Evolutionary conservation across 2,113 vertebrate genomes (phyloP).

Genomic region (Pseudopodoces humilis): DNA sequence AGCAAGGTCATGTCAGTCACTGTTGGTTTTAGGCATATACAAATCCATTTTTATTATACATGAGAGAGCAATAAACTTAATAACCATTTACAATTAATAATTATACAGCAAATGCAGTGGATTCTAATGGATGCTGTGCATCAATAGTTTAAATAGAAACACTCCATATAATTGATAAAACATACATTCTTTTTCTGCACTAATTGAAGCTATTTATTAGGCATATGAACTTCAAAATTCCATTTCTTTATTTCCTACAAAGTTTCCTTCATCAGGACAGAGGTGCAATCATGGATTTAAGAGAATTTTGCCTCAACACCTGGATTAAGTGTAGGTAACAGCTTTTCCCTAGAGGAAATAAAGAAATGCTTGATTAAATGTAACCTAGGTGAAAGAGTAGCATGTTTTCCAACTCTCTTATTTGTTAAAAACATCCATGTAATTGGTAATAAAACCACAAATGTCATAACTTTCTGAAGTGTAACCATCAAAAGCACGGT

Average conservation of each 20-base stretch:
- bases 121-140: neutral
- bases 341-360: neutral
- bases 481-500: neutral
- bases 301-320: neutral
- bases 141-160: neutral
- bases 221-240: neutral
- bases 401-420: neutral
- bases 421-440: neutral
- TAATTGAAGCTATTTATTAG: neutral
- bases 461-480: neutral
- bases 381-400: neutral
- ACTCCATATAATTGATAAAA: neutral
- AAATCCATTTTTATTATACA: neutral
- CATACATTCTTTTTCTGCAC: neutral
- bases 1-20: neutral
- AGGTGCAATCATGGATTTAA: neutral
- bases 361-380: neutral
- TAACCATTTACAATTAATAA: neutral
- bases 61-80: neutral
- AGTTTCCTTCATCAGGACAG: neutral
- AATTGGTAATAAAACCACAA: neutral
- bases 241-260: neutral
- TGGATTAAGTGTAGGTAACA: neutral
- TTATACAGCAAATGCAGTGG: neutral
- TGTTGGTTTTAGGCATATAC: neutral